Conservation (phyloP, 2,888 invertebrate species). For the Tricholauxania praeusta region DNA sequence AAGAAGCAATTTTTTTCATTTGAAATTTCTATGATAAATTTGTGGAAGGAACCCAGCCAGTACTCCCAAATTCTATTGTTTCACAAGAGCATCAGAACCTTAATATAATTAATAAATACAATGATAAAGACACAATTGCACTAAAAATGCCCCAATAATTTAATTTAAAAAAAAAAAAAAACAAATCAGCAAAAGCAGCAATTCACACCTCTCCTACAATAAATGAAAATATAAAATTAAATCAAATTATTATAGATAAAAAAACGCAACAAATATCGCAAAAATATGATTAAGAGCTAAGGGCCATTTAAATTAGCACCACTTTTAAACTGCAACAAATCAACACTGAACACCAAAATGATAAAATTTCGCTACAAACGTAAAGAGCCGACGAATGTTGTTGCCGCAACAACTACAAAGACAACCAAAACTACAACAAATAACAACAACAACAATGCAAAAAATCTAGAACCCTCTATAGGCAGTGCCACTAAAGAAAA, state of each 20-base stretch:
- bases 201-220: neutral
- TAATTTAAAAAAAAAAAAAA: neutral
- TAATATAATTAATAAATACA: no score
- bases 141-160: no score
- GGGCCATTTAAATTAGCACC: neutral
- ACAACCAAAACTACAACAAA: constrained; percentile 13
- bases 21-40: no score
- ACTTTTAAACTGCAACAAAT: neutral
- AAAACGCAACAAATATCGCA: constrained; percentile 28
- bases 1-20: no score
- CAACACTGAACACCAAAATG: constrained; percentile 63
- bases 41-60: no score
- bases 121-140: no score
- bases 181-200: constrained; percentile 22
- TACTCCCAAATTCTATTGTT: no score
- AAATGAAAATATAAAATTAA: neutral
- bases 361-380: constrained; percentile 77
- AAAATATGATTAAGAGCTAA: neutral
- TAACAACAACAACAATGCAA: constrained; percentile 36
- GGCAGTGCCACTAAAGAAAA: constrained; percentile 41
- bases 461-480: constrained; percentile 27
- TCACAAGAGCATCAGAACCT: no score
- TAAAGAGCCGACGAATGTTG: constrained; percentile 69
- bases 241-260: constrained; percentile 18
- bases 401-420: constrained; percentile 21